These are phyloP conservation scores for Cydia strobilella DNA, from an alignment of 1,140 invertebrate genomes.

Conservation along the genomic window DNA sequence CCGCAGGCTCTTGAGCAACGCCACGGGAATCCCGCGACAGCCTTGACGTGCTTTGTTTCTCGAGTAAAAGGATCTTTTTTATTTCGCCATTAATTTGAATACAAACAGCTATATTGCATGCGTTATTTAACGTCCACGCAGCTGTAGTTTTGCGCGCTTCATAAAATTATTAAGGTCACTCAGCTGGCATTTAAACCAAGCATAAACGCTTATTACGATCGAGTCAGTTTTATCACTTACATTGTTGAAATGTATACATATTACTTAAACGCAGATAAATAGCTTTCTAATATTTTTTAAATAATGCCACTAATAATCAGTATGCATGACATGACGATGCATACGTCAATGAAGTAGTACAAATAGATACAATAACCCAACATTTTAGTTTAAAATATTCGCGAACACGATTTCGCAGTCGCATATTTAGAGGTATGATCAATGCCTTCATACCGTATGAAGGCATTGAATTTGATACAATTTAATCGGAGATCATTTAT, in stretches of 20 bases:
- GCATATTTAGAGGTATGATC: background rate
- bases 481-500: too few relatives aligned
- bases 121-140: slow-evolving; percentile 8
- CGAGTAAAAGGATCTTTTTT: slow-evolving; percentile 44
- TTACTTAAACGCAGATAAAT: background rate
- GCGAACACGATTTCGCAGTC: background rate
- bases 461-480: too few relatives aligned
- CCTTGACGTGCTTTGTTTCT: slow-evolving; percentile 55
- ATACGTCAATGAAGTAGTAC: background rate
- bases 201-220: background rate
- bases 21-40: slow-evolving; percentile 49
- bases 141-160: background rate
- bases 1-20: slow-evolving; percentile 57
- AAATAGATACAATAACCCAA: background rate
- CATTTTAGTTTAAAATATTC: background rate
- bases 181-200: slow-evolving; percentile 5
- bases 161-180: slow-evolving; percentile 23
- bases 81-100: slow-evolving; percentile 46
- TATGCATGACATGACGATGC: background rate
- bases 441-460: too few relatives aligned
- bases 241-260: background rate
- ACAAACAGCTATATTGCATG: slow-evolving; percentile 37
- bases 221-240: background rate
- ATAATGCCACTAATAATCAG: background rate
- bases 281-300: slow-evolving; percentile 22